Percentiles rank a stretch among this genome's conserved stretches.
These are phyloP conservation scores for Chrysaora quinquecirrha DNA, from an alignment of 30 jellyfish, hydroid and myxozoan species.

Conservation along the genomic window DNA sequence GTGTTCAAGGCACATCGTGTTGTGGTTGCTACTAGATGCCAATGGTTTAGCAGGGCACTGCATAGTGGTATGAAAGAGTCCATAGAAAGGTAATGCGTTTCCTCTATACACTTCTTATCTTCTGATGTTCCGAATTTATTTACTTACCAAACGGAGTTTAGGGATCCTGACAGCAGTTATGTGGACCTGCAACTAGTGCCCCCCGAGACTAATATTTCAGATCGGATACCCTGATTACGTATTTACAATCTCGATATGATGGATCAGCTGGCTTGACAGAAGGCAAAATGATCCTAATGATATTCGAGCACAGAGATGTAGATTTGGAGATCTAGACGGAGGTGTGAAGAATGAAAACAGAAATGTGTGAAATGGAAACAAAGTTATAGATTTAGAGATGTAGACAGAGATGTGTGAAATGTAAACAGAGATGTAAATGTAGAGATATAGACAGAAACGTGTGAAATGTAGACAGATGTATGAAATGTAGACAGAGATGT, in stretches of 20 bases:
- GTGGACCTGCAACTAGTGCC: background rate
- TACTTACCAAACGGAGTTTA: background rate
- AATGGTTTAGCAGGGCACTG: conserved; percentile 60
- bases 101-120: background rate
- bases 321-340: too few species aligned
- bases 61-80: conserved; percentile 72
- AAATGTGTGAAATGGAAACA: too few species aligned
- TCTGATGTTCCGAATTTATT: background rate
- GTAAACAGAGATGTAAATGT: too few species aligned
- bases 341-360: too few species aligned
- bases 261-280: too few species aligned
- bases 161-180: background rate
- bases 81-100: conserved; percentile 55
- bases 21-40: conserved; percentile 55
- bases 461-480: too few species aligned
- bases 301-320: too few species aligned
- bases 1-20: conserved; percentile 66
- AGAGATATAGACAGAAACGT: too few species aligned
- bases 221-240: background rate
- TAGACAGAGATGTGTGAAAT: too few species aligned
- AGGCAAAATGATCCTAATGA: too few species aligned
- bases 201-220: background rate
- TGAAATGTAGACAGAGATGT: too few species aligned
- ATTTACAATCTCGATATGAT: background rate
- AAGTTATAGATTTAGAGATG: too few species aligned